Evolutionary conservation across 1,140 invertebrate genomes (phyloP).

Genomic region (Drosophila triauraria): DNA sequence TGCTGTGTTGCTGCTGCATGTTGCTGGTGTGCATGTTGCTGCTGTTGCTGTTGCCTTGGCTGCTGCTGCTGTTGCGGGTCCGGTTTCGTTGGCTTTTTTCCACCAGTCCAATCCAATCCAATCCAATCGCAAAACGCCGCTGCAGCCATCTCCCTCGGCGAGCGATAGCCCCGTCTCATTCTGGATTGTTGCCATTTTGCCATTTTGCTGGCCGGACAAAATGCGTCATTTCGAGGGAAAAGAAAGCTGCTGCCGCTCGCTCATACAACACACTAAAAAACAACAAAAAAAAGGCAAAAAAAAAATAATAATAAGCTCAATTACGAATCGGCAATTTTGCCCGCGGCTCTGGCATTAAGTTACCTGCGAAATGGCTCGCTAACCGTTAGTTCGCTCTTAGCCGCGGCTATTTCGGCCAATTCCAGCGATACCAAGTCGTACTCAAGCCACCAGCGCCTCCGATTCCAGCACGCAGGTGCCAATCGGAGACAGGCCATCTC

Average conservation of each 20-base stretch:
- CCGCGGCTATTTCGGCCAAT: conserved; percentile 6
- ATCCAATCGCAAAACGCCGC: conserved; percentile 74
- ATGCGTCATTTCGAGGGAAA: conserved; percentile 58
- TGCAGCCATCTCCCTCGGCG: conserved; percentile 17
- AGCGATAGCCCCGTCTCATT: conserved; percentile 12
- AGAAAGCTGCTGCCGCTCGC: conserved; percentile 26
- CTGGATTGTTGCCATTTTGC: conserved; percentile 55
- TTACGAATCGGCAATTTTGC: conserved; percentile 57
- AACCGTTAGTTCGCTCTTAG: conserved; percentile 58
- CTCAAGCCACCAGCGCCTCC: not conserved
- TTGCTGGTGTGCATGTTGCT: conserved; percentile 15
- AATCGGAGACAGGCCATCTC: conserved; percentile 29
- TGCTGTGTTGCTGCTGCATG: conserved; percentile 6
- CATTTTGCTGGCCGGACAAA: conserved; percentile 64
- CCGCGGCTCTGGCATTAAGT: conserved; percentile 29
- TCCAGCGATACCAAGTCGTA: not conserved
- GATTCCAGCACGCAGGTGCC: conserved; percentile 36
- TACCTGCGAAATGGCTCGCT: conserved; percentile 41
- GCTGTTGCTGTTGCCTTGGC: conserved; percentile 9
- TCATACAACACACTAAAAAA: not conserved
- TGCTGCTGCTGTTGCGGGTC: conserved; percentile 30
- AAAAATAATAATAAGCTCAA: conserved; percentile 65
- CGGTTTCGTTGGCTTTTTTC: conserved; percentile 60
- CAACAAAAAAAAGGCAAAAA: conserved; percentile 4
- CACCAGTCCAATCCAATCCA: conserved; percentile 24